phyloP scores from a whole-genome alignment of 2,113 vertebrate species.

The Rana temporaria region DNA sequence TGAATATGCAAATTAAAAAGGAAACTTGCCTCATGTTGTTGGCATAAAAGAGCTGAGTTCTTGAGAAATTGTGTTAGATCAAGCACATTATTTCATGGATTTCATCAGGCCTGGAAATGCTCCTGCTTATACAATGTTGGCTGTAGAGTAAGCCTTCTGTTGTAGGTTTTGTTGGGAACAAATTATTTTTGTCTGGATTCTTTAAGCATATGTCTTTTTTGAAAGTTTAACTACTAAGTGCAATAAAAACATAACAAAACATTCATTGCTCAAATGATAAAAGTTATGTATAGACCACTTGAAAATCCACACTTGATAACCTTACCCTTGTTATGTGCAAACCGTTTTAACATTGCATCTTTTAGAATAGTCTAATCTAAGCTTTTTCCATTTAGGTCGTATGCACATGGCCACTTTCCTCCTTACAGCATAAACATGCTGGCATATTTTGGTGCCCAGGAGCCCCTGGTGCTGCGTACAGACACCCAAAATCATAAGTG shows the following conservation, averaged over 20 bases:
- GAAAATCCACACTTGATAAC: too few species aligned
- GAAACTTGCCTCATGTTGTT: not conserved
- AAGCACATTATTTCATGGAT: constrained; percentile 7
- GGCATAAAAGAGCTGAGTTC: constrained; percentile 21
- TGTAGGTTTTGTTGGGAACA: constrained; percentile 25
- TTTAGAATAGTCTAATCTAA: too few species aligned
- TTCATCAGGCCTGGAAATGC: constrained; percentile 32
- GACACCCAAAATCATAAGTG: too few species aligned
- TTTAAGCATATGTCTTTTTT: constrained; percentile 28
- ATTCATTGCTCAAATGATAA: not conserved
- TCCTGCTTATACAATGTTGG: constrained; percentile 33
- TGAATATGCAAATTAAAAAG: not conserved
- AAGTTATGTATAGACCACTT: too few species aligned
- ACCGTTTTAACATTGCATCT: too few species aligned
- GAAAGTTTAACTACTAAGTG: not conserved
- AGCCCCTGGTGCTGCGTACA: too few species aligned
- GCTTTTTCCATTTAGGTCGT: too few species aligned
- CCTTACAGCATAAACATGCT: too few species aligned
- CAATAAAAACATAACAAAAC: not conserved
- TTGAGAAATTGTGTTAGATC: not conserved
- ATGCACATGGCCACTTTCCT: too few species aligned
- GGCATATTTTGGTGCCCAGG: too few species aligned
- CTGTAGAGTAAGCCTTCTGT: constrained; percentile 35
- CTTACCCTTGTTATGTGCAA: too few species aligned
- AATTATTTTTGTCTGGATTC: constrained; percentile 40